Conservation (phyloP, 2,888 invertebrate genomes). For the Stenodera caucasica region DNA sequence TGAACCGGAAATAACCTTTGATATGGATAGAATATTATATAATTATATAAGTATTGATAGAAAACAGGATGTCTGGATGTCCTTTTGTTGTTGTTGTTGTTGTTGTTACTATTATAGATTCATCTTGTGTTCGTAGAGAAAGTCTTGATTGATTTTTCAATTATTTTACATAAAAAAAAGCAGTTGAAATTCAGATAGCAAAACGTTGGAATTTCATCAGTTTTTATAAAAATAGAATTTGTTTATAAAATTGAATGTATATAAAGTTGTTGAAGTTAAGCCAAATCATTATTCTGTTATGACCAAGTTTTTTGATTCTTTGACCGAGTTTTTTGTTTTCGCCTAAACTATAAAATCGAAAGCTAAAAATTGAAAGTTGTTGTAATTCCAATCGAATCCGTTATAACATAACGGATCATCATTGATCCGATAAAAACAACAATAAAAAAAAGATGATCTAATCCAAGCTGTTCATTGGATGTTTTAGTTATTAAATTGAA, state of each 20-base stretch:
- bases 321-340: too few relatives aligned
- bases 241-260: neutral
- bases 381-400: too few relatives aligned
- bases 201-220: neutral
- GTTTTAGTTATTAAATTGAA: neutral
- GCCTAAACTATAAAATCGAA: too few relatives aligned
- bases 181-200: neutral
- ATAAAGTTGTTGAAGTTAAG: neutral
- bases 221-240: neutral
- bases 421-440: neutral
- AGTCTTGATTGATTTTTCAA: neutral
- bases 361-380: too few relatives aligned
- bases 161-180: neutral
- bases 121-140: neutral
- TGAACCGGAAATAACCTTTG: constrained; percentile 24
- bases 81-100: constrained; percentile 4
- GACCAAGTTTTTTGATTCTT: too few relatives aligned
- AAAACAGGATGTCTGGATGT: constrained; percentile 17
- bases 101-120: neutral
- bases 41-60: constrained; percentile 17
- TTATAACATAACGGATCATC: too few relatives aligned
- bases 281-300: neutral
- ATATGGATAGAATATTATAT: constrained; percentile 24
- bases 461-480: neutral
- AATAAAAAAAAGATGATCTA: too few relatives aligned